These are phyloP conservation scores for Tenualosa thibaudeaui DNA, from an alignment of 2,797 vertebrate genomes.

Conservation along the genomic window DNA sequence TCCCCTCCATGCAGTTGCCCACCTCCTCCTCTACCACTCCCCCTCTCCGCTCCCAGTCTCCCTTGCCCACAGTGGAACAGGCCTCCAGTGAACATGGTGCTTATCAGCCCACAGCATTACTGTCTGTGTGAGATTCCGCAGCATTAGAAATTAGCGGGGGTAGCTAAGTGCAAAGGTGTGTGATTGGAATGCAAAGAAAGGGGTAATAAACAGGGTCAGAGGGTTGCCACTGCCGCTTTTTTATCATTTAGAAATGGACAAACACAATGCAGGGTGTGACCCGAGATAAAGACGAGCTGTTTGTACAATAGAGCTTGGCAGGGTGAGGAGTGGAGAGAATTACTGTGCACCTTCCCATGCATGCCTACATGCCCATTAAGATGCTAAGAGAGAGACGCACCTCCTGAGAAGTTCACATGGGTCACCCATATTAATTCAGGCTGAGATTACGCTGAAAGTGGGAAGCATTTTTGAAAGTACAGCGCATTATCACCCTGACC, in stretches of 20 bases:
- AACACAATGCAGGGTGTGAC: constrained; percentile 7
- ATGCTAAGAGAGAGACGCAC: neutral
- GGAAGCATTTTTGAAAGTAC: neutral
- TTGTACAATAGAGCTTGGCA: neutral
- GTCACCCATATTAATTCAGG: constrained; percentile 4
- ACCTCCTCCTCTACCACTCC: neutral
- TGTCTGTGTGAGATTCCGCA: constrained; percentile 28
- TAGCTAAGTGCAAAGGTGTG: constrained; percentile 24
- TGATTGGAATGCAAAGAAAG: constrained; percentile 2
- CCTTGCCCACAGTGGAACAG: constrained; percentile 25
- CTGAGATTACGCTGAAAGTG: neutral
- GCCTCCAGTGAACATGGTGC: constrained; percentile 42
- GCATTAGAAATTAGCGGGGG: constrained; percentile 39
- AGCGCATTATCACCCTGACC: neutral
- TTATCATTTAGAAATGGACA: neutral
- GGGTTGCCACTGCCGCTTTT: neutral
- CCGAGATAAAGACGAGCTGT: neutral
- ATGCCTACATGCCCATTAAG: neutral
- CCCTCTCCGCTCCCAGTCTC: constrained; percentile 23
- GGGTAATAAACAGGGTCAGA: neutral
- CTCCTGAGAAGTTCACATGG: neutral
- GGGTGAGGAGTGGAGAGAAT: neutral
- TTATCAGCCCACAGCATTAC: constrained; percentile 45
- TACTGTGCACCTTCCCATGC: neutral
- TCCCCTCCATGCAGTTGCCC: constrained; percentile 7